Conservation (phyloP, 2,797 vertebrate genomes). For the Sternarchorhynchus goeldii region DNA sequence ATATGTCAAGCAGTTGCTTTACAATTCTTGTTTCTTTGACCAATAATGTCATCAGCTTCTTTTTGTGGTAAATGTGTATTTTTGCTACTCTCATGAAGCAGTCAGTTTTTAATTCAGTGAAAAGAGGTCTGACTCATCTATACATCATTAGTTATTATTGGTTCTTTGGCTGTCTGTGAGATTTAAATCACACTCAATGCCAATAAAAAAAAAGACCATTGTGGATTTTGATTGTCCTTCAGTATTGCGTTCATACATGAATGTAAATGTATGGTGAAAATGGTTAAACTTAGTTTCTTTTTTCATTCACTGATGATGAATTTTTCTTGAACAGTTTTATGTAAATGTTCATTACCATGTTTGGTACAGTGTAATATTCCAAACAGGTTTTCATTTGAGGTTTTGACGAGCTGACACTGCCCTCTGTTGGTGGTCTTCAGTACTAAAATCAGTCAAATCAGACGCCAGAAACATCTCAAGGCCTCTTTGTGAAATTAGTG, state of each 20-base stretch:
- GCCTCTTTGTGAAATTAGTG: not conserved
- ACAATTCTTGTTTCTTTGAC: not conserved
- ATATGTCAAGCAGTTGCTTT: slow-evolving; percentile 8
- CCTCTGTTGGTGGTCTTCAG: slow-evolving; percentile 11
- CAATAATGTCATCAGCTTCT: not conserved
- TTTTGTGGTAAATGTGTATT: not conserved
- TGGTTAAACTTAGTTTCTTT: slow-evolving; percentile 13
- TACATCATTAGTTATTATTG: not conserved
- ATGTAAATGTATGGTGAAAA: slow-evolving; percentile 18
- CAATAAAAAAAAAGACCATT: slow-evolving; percentile 48
- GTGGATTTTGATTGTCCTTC: slow-evolving; percentile 5
- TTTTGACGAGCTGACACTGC: slow-evolving; percentile 24
- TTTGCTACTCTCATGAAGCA: too few species aligned
- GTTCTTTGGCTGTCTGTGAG: not conserved
- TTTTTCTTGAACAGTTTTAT: not conserved
- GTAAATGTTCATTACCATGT: not conserved
- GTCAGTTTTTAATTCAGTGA: not conserved
- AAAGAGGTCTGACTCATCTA: not conserved
- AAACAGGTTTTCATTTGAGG: slow-evolving; percentile 9
- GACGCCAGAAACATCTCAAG: not conserved
- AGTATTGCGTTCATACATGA: slow-evolving; percentile 28
- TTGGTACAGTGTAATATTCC: not conserved
- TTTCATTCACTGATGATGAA: not conserved
- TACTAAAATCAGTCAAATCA: not conserved
- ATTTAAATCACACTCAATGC: slow-evolving; percentile 25